Evolutionary conservation across 1,140 invertebrate genomes (phyloP).

Genomic region (Grapholita molesta): DNA sequence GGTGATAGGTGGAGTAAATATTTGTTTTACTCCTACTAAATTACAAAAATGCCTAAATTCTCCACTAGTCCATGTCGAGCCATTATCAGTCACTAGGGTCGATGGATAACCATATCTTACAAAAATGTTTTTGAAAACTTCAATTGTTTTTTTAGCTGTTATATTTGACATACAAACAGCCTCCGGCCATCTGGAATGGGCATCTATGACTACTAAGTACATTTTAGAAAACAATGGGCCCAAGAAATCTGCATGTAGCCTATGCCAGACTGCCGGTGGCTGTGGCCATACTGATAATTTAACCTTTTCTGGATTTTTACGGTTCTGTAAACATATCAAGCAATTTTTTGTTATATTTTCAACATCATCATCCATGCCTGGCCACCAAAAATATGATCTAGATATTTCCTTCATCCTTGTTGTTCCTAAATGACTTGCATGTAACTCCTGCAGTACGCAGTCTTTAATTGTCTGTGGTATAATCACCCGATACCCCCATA

Average conservation of each 20-base stretch:
- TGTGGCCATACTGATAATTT: too few species aligned
- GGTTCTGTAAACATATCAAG: constrained; percentile 21
- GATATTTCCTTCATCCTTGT: background rate
- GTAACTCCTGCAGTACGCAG: background rate
- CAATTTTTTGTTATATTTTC: background rate
- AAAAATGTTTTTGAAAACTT: too few species aligned
- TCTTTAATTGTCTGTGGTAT: background rate
- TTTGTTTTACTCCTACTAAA: background rate
- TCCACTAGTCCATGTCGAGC: background rate
- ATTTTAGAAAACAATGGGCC: too few species aligned
- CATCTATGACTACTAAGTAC: too few species aligned
- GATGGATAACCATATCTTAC: too few species aligned
- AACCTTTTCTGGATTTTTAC: too few species aligned
- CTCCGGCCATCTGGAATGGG: too few species aligned
- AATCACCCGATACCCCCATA: background rate
- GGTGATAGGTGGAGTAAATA: constrained; percentile 21
- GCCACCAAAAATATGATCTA: background rate
- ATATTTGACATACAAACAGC: too few species aligned
- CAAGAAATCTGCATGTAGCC: too few species aligned
- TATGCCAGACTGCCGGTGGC: too few species aligned
- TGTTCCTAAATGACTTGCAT: background rate
- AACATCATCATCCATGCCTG: background rate
- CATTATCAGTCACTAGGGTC: too few species aligned
- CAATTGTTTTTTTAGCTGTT: too few species aligned
- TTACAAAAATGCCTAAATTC: background rate